A percentile compares a stretch with the other conserved stretches of the same genome.
Conservation (phyloP, 35 echinoderm and acorn worm species). For the Apostichopus parvimensis region DNA sequence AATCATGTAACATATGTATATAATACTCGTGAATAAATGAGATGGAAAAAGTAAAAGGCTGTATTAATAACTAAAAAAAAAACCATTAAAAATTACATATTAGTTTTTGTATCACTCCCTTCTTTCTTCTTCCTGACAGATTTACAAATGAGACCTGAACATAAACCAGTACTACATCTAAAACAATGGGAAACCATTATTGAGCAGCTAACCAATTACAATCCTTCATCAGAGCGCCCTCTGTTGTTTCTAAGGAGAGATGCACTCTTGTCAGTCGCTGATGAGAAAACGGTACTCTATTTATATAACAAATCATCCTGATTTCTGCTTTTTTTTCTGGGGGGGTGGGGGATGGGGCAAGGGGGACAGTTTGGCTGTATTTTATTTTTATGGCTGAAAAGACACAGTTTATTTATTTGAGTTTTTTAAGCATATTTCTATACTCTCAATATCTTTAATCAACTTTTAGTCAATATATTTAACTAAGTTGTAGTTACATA, state of each 20-base stretch:
- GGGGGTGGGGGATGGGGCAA: not conserved
- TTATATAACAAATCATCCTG: not conserved
- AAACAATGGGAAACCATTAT: constrained; percentile 91
- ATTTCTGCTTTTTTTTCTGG: not conserved
- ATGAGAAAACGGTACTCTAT: constrained; percentile 73
- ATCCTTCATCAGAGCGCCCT: constrained; percentile 86
- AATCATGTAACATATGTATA: no score
- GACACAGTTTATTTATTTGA: not conserved
- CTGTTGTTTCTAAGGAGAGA: constrained; percentile 80
- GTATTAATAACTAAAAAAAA: no score
- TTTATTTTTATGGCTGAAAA: not conserved
- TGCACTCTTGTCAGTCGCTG: constrained; percentile 74
- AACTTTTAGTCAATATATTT: no score
- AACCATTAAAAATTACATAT: no score
- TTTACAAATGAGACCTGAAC: constrained; percentile 94
- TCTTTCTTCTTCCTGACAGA: constrained; percentile 51
- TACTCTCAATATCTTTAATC: not conserved
- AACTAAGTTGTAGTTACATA: no score
- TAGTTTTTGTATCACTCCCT: not conserved
- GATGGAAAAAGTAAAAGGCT: no score
- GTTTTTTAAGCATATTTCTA: not conserved
- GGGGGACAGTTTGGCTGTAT: no score
- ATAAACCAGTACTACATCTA: constrained; percentile 93
- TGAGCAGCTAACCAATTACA: constrained; percentile 95
- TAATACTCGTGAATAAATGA: no score